Evolutionary conservation across 2,113 vertebrate species (phyloP).

Genomic region (Nycticorax nycticorax): DNA sequence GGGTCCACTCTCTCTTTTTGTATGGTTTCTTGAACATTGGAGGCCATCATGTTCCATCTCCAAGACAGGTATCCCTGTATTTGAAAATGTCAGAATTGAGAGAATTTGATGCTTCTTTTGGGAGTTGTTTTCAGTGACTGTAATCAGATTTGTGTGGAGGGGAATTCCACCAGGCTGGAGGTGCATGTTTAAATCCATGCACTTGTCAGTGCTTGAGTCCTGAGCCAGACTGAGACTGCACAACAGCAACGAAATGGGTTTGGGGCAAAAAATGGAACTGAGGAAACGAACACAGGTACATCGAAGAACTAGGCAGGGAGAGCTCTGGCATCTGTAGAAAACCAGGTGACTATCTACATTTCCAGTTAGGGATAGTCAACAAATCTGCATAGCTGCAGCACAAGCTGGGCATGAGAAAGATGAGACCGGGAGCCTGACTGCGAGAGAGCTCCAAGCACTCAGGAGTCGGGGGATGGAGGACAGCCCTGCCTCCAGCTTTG

Average conservation of each 20-base stretch:
- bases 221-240: background rate
- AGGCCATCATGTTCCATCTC: background rate
- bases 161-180: background rate
- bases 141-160: background rate
- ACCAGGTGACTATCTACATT: background rate
- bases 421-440: background rate
- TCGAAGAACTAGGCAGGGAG: background rate
- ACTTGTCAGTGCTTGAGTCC: background rate
- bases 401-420: background rate
- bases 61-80: background rate
- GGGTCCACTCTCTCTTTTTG: background rate
- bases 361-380: background rate
- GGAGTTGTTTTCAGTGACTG: background rate
- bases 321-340: background rate
- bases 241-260: background rate
- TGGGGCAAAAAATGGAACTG: background rate
- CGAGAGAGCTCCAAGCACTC: background rate
- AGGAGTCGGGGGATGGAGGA: background rate
- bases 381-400: background rate
- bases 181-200: background rate
- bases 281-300: fast-evolving
- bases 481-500: background rate
- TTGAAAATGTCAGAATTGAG: background rate
- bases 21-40: background rate
- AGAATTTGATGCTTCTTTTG: background rate